Conservation (phyloP, 1,140 invertebrate genomes). For the Ceratina australensis region DNA sequence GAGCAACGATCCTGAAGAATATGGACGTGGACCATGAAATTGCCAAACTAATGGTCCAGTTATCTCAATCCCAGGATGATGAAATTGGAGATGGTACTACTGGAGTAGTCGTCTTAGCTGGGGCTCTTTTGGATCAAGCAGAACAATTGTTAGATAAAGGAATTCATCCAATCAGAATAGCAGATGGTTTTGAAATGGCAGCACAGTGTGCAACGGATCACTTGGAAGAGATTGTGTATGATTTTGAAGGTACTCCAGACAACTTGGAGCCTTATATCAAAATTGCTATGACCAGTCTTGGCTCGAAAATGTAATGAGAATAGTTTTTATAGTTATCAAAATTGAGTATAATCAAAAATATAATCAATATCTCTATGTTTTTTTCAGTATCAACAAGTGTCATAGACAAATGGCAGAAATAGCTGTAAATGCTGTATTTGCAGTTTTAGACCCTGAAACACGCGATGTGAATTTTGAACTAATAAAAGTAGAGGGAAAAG, state of each 20-base stretch:
- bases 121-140: conserved; percentile 97
- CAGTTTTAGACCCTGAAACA: conserved; percentile 95
- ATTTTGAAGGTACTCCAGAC: conserved; percentile 91
- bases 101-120: conserved; percentile 96
- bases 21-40: conserved; percentile 99
- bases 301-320: conserved; percentile 94
- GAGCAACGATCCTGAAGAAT: conserved; percentile 98
- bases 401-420: conserved; percentile 99
- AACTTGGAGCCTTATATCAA: conserved; percentile 94
- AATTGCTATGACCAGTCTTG: conserved; percentile 98
- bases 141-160: conserved; percentile 96
- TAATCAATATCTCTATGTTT: conserved; percentile 26
- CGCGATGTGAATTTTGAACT: conserved; percentile 99
- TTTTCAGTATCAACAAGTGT: conserved; percentile 87
- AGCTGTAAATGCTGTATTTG: conserved; percentile 96
- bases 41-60: conserved; percentile 98
- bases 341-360: neutral
- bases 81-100: conserved; percentile 99
- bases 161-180: conserved; percentile 99
- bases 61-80: conserved; percentile 99
- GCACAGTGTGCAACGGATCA: conserved; percentile 93
- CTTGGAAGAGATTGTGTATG: conserved; percentile 93
- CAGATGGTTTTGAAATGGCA: conserved; percentile 99
- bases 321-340: conserved; percentile 19
- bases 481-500: conserved; percentile 99